Evolutionary conservation across 2,113 vertebrate genomes (phyloP).

Genomic region (Theropithecus gelada): DNA sequence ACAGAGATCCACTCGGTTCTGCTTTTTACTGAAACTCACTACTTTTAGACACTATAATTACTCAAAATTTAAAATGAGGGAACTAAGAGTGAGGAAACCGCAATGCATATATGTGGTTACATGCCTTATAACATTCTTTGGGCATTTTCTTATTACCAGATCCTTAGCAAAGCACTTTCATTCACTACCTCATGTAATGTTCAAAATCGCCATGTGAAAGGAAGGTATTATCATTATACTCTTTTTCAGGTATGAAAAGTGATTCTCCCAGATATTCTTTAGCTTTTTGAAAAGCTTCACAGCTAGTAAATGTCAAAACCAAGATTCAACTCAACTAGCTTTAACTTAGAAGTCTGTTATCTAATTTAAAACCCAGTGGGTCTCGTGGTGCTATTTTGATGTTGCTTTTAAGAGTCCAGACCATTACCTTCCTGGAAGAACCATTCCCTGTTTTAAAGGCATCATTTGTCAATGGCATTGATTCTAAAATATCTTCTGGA

Average conservation of each 20-base stretch:
- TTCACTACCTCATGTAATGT: background rate
- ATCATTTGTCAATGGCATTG: constrained; percentile 31
- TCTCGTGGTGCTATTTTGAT: constrained; percentile 46
- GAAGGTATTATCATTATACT: background rate
- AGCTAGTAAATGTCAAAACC: constrained; percentile 64
- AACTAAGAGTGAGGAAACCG: background rate
- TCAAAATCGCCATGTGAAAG: background rate
- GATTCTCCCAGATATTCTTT: background rate
- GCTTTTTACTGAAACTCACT: background rate
- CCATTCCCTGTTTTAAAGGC: constrained; percentile 45
- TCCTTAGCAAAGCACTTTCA: constrained; percentile 16
- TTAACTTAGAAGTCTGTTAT: constrained; percentile 2
- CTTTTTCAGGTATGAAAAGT: constrained; percentile 1
- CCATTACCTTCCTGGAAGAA: constrained; percentile 32
- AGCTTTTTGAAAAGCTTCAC: constrained; percentile 40
- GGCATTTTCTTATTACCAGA: background rate
- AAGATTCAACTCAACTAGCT: constrained; percentile 35
- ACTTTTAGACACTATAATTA: background rate
- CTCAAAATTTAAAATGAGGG: background rate
- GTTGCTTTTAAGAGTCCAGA: constrained; percentile 48
- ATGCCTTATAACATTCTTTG: background rate
- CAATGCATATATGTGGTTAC: background rate
- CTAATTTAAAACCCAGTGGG: constrained; percentile 14
- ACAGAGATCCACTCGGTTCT: background rate
- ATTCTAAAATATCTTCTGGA: constrained; percentile 53